Evolutionary conservation across 1,140 invertebrate species (phyloP).

Genomic region (Aphaenogaster floridana): DNA sequence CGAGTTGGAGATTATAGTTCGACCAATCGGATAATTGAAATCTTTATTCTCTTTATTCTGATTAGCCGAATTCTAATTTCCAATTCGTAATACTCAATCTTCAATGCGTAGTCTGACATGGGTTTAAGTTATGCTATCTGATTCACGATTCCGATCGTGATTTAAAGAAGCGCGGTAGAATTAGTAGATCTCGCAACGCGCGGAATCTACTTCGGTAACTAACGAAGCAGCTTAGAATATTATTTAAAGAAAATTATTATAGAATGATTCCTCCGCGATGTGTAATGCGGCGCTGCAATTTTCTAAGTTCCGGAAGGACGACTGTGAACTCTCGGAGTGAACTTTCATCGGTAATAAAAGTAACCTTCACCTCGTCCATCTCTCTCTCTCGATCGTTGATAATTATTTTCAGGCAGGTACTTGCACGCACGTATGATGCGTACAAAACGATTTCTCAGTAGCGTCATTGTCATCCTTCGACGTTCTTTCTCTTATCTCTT

Average conservation of each 20-base stretch:
- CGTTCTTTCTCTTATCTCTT: conserved; percentile 34
- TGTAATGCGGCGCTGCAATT: not conserved
- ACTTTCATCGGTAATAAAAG: conserved; percentile 22
- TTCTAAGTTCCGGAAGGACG: conserved; percentile 33
- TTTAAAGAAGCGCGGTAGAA: conserved; percentile 2
- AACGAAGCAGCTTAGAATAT: not conserved
- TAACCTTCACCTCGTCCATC: conserved; percentile 47
- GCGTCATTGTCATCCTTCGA: conserved; percentile 45
- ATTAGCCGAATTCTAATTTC: too few species aligned
- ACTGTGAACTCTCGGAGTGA: not conserved
- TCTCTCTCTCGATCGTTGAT: conserved; percentile 25
- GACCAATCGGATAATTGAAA: too few species aligned
- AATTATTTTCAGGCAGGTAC: conserved; percentile 45
- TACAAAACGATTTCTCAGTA: conserved; percentile 44
- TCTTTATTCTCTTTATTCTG: too few species aligned
- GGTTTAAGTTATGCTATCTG: not conserved
- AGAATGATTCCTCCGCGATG: not conserved
- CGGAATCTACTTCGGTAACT: not conserved
- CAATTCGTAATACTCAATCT: too few species aligned
- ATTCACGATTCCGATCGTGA: conserved; percentile 24
- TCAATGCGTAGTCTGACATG: too few species aligned
- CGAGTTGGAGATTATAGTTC: too few species aligned
- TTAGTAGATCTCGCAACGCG: not conserved
- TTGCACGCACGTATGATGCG: conserved; percentile 28
- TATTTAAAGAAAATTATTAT: not conserved